Percentiles rank a stretch among this genome's conserved stretches.
Evolutionary conservation across 2,113 vertebrate genomes (phyloP).

Genomic region (Polyodon spathula): DNA sequence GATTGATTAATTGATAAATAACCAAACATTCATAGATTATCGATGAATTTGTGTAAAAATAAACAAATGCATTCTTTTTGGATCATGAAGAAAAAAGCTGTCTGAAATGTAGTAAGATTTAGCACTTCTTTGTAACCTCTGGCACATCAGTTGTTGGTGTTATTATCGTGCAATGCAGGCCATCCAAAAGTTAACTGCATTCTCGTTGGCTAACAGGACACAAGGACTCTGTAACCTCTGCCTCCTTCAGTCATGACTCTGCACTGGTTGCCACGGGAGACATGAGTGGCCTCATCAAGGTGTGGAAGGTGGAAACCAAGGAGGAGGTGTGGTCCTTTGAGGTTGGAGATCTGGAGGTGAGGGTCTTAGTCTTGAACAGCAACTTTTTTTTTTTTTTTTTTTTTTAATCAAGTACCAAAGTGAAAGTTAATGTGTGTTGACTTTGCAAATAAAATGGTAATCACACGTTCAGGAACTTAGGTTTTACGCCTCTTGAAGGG

Average conservation of each 20-base stretch:
- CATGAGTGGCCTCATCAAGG: constrained; percentile 92
- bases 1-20: no score
- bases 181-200: not conserved
- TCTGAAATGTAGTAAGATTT: no score
- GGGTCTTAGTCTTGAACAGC: not conserved
- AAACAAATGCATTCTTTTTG: no score
- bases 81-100: no score
- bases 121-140: not conserved
- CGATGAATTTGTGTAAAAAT: no score
- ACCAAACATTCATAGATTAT: no score
- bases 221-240: constrained; percentile 89
- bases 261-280: constrained; percentile 80
- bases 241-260: constrained; percentile 80
- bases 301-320: constrained; percentile 81
- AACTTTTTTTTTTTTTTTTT: no score
- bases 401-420: no score
- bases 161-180: not conserved
- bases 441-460: no score
- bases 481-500: no score
- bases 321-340: constrained; percentile 91
- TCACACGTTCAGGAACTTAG: no score
- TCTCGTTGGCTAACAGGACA: constrained; percentile 60
- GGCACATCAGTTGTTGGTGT: not conserved
- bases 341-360: constrained; percentile 88
- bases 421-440: no score